Conservation (phyloP, 2,888 invertebrate genomes). For the Dolomedes plantarius region DNA sequence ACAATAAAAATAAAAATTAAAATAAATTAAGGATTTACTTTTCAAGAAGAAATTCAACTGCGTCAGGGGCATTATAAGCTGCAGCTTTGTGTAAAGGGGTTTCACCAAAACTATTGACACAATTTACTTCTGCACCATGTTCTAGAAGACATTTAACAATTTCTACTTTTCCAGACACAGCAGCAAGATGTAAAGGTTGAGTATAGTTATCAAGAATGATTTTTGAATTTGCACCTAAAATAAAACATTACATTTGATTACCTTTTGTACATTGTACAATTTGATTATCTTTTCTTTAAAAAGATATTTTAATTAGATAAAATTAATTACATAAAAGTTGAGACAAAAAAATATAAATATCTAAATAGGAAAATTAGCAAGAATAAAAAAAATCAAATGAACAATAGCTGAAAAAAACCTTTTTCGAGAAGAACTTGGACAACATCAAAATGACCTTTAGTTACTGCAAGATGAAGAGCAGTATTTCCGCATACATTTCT, state of each 20-base stretch:
- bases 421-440: constrained; percentile 73
- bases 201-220: constrained; percentile 57
- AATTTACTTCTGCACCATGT: constrained; percentile 77
- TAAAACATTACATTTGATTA: not conserved
- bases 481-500: constrained; percentile 77
- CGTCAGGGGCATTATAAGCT: constrained; percentile 76
- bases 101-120: constrained; percentile 77
- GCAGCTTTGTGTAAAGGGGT: constrained; percentile 78
- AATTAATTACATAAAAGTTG: too few relatives aligned
- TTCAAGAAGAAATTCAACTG: constrained; percentile 77
- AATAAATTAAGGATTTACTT: constrained; percentile 72
- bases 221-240: constrained; percentile 73
- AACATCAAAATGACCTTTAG: constrained; percentile 77
- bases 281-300: too few relatives aligned
- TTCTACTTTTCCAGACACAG: constrained; percentile 74
- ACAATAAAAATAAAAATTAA: too few relatives aligned
- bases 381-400: too few relatives aligned
- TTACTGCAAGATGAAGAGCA: constrained; percentile 78
- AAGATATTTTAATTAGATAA: too few relatives aligned
- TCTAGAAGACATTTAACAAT: constrained; percentile 74
- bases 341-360: too few relatives aligned
- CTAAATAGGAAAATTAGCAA: too few relatives aligned
- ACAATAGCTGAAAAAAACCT: constrained; percentile 63
- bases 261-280: not conserved
- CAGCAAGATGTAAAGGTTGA: constrained; percentile 77